Base-by-base conservation (phyloP, 1,140 invertebrate species). In the Tetraneura akinire region DNA sequence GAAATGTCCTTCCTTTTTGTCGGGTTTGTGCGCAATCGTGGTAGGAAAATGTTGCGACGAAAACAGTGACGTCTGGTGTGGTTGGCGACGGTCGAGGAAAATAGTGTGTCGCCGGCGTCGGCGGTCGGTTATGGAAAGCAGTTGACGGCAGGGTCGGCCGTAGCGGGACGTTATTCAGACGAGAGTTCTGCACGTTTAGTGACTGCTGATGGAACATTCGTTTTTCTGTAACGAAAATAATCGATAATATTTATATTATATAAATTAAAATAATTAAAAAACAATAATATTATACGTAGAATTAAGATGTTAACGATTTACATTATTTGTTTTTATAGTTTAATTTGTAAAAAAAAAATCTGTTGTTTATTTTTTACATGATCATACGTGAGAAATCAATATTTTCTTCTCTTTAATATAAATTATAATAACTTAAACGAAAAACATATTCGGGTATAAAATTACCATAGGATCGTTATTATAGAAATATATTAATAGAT, bases 41-140 rank as follows among this genome's bases (percentile, higher is more conserved):
- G 32, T 78, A n/a, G 62, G 55, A 2, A 60, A 26, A 9, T 78
- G 62, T 47, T 78, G 55, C 21, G 74, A 45, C 32, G 74, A 78
- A 8, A 78, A 78, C 53, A 78, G 74, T 78, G 55, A 78, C 74
- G 23, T 78, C 74, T 2, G 74, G 74, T 8, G 74, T 55, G 1
- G 53, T 23, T 18, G 47, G 49, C 5, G 47, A 26, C 10, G 47
- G 55, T 1, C 45, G 23, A 3, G 45, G 16, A 9, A 26, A 29
- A 29, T 71, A 71, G 47, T 26, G 51, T 14, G 23, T 23, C 9
- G 42, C 32, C 14, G 55, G n/a, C 23, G 74, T 13, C 47, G 51
- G 49, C 21, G 55, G 74, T 26, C 74, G 53, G 42, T 78, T 78
- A 13, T 45, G 53, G 37, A 62, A 29, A n/a, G 60, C 16, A 8